Evolutionary conservation across 1,140 invertebrate genomes (phyloP), one percentile per base, ranked within the genome.

Genomic region (Aethina tumida): DNA sequence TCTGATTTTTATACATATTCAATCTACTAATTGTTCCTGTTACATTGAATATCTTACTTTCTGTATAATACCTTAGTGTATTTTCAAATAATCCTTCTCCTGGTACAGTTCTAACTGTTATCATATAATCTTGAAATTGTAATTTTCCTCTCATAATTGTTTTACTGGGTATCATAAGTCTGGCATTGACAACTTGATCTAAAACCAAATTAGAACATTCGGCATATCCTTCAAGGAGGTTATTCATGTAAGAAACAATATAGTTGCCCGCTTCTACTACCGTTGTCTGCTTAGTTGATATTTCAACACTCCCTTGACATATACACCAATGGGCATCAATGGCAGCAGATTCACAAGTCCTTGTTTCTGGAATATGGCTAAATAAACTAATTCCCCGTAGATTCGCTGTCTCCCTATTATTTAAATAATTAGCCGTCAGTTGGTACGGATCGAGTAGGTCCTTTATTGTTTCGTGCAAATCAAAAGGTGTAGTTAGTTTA

Each of bases 311-410:
- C 35, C 69, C 68, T 42, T 83, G 74, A 51, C 89, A 94, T 8
- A 82, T 81, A 53, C 88, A 94, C 78, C 82, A 92, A 50, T 90
- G 81, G 18, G 77, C 73, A 1, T 77, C 71, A 24, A 94, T 87
- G 0, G 67, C 74, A 0, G 87, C 86, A 31, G 67, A 63, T 16
- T 69, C 58, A 58, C 90, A 94, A 1, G 78, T 88, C 5, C 90
- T 65, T 24, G 73, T 69, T 10, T 60, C 59, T 0, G 81, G 74
- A 24, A 92, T 71, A 0, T 75, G 69, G 3, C 74, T 56, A 53
- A 91, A 87, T 33, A 86, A 68, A 57, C 86, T 82, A 76, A 28
- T 74, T 65, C 0, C 66, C 56, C 20, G 16, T 10, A 25, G 13
- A 2, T 49, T 49, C n/a, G 6, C 21, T 24, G 13, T 14, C 8